Evolutionary conservation across 2,888 invertebrate species (phyloP), one percentile per base, ranked within the genome.

Genomic region (Ormyrus thymus): DNA sequence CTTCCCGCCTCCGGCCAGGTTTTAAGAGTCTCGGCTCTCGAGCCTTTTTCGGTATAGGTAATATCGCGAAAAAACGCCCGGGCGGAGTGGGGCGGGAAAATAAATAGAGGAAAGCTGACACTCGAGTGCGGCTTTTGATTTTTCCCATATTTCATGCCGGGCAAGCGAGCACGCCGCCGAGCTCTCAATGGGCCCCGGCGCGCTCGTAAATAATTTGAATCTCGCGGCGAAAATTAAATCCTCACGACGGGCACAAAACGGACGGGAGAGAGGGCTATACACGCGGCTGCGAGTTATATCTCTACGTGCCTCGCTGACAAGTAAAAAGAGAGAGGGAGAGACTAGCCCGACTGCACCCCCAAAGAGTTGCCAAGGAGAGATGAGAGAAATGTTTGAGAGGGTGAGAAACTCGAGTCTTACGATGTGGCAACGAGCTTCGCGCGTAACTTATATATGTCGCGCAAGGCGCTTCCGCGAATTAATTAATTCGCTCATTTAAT

Each of bases 161-260:
- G 8, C n/a, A 55, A n/a, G 55, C 29, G 62, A 45, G 51, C 53
- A 9, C 48, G 1, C n/a, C 13, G 48, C 64, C 46, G 8, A 8
- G 46, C 43, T 53, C 46, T 76, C 70, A 43, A 70, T 70, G 56
- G 76, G 70, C 50, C 76, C 66, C 70, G 7, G 62, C 9, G 15
- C 70, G 76, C 65, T 71, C 66, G 72, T 77, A 72, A 77, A 73
- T 78, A 73, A 73, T 73, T 69, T 69, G 73, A 78, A 78, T 78
- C 78, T 73, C 50, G 62, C 51, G 78, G 68, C 61, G 78, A 78
- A 78, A 78, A 78, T 73, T 78, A 73, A 78, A 78, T 78, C 76
- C 55, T 70, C 76, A 11, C 66, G 59, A n/a, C 45, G 29, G 29
- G 29, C 29, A 29, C 29, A 29, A 29, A 29, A 29, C 3, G 29